Percentiles rank a stretch among this genome's conserved stretches.
phyloP scores from a whole-genome alignment of 2,113 vertebrate species.

The Pterocles orientalis region DNA sequence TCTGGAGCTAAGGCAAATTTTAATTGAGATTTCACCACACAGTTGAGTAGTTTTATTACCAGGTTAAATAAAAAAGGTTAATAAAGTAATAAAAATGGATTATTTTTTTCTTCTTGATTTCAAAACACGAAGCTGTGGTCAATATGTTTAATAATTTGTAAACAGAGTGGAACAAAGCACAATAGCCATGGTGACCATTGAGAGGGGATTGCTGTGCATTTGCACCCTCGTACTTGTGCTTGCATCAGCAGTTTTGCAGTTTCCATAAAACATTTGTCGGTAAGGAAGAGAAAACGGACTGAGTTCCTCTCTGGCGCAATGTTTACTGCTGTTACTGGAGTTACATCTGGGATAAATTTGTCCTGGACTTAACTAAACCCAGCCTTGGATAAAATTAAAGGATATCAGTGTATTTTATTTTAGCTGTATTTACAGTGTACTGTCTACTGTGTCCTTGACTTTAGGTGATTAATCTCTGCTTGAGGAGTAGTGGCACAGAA shows the following conservation, averaged over 20 bases:
- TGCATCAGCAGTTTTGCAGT: neutral
- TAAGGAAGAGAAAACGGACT: neutral
- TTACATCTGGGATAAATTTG: neutral
- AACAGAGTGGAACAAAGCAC: slow-evolving; percentile 17
- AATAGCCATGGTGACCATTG: neutral
- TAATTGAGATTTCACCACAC: slow-evolving; percentile 19
- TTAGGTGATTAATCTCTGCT: neutral
- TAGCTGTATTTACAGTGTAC: neutral
- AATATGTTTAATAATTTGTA: slow-evolving; percentile 29
- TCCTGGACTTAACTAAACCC: neutral
- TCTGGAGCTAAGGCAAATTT: slow-evolving; percentile 18
- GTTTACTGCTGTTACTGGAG: neutral
- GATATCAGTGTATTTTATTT: neutral
- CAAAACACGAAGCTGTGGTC: neutral
- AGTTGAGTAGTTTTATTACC: slow-evolving; percentile 53
- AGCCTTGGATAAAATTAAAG: neutral
- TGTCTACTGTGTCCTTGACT: neutral
- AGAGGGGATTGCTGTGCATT: neutral
- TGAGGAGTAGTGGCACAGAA: neutral
- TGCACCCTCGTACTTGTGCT: neutral
- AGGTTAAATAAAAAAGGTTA: slow-evolving; percentile 44
- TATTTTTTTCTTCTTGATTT: neutral
- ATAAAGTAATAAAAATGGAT: slow-evolving; percentile 42
- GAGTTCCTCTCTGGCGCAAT: neutral
- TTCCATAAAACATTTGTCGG: neutral